Percentiles rank a stretch among this genome's conserved stretches.
Conservation (phyloP, 2,797 vertebrate species). For the Pygocentrus nattereri region DNA sequence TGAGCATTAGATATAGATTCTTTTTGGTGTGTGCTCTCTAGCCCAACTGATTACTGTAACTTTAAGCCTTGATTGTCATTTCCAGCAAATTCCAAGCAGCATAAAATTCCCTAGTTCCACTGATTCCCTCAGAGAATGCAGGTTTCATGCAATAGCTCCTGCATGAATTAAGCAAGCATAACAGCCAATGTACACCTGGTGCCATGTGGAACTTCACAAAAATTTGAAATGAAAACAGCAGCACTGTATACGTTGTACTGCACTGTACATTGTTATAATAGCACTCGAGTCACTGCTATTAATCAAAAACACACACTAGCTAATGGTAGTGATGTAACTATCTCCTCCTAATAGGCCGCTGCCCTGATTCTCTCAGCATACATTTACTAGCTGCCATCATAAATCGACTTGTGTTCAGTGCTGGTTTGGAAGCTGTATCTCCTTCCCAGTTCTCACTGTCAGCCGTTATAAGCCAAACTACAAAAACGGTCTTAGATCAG, state of each 20-base stretch:
- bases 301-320: not conserved
- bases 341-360: not conserved
- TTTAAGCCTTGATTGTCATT: not conserved
- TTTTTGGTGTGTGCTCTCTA: not conserved
- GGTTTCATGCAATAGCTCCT: not conserved
- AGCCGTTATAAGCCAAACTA: no score
- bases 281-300: not conserved
- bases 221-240: not conserved
- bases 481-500: conserved; percentile 13
- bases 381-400: not conserved
- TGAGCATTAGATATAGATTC: not conserved
- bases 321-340: not conserved
- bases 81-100: no score
- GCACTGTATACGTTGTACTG: not conserved
- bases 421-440: not conserved
- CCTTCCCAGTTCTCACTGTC: not conserved
- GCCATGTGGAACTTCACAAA: not conserved
- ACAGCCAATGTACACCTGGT: not conserved
- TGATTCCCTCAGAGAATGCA: not conserved
- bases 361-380: conserved; percentile 11
- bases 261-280: not conserved
- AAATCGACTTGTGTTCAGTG: not conserved
- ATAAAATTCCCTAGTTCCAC: not conserved
- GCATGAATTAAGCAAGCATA: not conserved
- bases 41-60: not conserved